Conservation (phyloP, 2,888 invertebrate species). For the Dryomyza anilis region DNA sequence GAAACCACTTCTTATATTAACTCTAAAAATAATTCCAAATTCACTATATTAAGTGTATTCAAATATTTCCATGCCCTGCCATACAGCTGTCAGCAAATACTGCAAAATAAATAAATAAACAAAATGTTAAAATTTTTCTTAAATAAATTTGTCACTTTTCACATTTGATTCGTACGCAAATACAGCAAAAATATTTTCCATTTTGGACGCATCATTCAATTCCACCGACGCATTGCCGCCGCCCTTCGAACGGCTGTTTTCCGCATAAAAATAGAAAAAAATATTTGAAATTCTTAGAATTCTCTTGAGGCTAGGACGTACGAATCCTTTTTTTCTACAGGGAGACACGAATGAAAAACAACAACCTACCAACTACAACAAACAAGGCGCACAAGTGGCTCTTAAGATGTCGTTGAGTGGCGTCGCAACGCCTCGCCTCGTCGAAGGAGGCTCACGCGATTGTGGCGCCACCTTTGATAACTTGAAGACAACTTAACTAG, state of each 20-base stretch:
- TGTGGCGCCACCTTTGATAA: conserved; percentile 27
- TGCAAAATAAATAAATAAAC: background rate
- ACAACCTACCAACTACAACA: background rate
- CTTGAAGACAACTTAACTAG: conserved; percentile 25
- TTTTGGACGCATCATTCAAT: conserved; percentile 9
- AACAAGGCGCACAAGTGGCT: background rate
- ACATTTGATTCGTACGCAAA: conserved; percentile 34
- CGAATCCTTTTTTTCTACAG: conserved; percentile 2
- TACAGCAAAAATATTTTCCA: too few relatives aligned
- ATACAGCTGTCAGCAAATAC: background rate
- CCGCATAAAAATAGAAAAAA: too few relatives aligned
- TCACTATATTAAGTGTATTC: too few relatives aligned
- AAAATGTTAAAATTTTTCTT: conserved; percentile 6
- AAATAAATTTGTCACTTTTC: conserved; percentile 35
- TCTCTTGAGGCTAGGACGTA: conserved; percentile 1
- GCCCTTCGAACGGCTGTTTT: too few relatives aligned
- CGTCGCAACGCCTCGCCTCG: conserved; percentile 14
- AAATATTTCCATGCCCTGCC: too few relatives aligned
- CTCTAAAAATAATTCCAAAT: too few relatives aligned
- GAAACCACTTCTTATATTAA: too few relatives aligned
- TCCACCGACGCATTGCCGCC: background rate
- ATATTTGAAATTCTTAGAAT: conserved; percentile 12
- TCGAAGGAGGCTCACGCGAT: conserved; percentile 20
- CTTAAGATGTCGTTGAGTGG: conserved; percentile 16
- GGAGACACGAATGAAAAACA: conserved; percentile 15